Conservation (phyloP, 1,140 invertebrate species). For the Polypedilum vanderplanki region DNA sequence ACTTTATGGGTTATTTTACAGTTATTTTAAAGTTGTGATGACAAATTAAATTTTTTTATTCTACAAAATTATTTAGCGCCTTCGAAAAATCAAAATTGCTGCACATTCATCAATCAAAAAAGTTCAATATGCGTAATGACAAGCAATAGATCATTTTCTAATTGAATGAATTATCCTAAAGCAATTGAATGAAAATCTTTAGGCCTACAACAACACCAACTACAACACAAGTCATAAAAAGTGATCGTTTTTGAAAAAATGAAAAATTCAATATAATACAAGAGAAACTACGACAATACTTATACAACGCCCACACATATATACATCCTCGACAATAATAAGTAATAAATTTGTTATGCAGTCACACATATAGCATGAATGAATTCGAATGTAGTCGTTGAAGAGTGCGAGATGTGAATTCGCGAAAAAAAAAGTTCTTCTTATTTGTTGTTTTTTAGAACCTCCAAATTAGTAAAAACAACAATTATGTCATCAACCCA, state of each 20-base stretch:
- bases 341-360: neutral
- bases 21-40: too few species aligned
- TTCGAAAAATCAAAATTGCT: too few species aligned
- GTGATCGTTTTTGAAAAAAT: slow-evolving; percentile 4
- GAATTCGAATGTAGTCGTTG: neutral
- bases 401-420: neutral
- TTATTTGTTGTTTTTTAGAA: neutral
- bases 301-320: neutral
- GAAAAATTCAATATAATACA: neutral
- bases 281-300: neutral
- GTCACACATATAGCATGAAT: neutral
- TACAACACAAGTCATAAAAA: neutral
- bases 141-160: too few species aligned
- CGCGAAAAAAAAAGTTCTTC: neutral
- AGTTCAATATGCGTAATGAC: too few species aligned
- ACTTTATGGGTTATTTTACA: too few species aligned
- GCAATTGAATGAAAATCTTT: too few species aligned
- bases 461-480: neutral
- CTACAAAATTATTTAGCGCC: too few species aligned
- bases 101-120: too few species aligned
- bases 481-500: slow-evolving; percentile 27
- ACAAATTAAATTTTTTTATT: too few species aligned
- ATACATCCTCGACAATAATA: neutral
- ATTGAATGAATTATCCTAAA: too few species aligned
- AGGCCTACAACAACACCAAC: too few species aligned